phyloP scores from a whole-genome alignment of 2,888 invertebrate species.

The Ectemnius continuus region DNA sequence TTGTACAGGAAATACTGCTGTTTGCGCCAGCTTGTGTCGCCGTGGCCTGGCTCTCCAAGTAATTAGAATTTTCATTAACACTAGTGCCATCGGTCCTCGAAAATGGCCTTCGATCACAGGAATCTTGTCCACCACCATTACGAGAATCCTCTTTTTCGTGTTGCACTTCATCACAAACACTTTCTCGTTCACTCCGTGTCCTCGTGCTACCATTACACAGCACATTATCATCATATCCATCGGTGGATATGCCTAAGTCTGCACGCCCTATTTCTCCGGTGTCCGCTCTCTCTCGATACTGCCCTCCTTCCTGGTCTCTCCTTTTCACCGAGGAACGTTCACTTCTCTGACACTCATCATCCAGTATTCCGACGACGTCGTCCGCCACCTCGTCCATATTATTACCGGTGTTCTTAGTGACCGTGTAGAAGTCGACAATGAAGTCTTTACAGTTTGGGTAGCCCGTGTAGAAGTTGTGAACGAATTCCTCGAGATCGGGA shows the following conservation, averaged over 20 bases:
- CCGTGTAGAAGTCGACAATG: conserved; percentile 79
- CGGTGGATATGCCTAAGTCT: conserved; percentile 41
- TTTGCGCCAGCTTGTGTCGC: conserved; percentile 7
- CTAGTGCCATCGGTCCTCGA: conserved; percentile 23
- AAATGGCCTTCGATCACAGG: conserved; percentile 36
- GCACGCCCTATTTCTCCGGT: conserved; percentile 33
- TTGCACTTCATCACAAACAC: conserved; percentile 41
- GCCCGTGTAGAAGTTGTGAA: conserved; percentile 85
- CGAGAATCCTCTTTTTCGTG: conserved; percentile 23
- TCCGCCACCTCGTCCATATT: conserved; percentile 76
- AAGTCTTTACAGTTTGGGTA: conserved; percentile 84
- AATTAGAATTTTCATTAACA: conserved; percentile 10
- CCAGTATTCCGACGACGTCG: conserved; percentile 71
- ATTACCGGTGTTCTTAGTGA: conserved; percentile 73
- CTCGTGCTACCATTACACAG: conserved; percentile 41
- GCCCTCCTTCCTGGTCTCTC: conserved; percentile 1
- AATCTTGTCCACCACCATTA: conserved; percentile 15
- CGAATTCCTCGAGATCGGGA: conserved; percentile 84
- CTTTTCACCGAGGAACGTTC: conserved; percentile 9
- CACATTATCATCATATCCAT: conserved; percentile 38
- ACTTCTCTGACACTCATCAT: conserved; percentile 49
- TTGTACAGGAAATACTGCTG: conserved; percentile 6
- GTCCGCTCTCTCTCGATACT: not conserved
- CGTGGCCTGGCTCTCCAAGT: not conserved
- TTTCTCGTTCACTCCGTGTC: conserved; percentile 38